Base-by-base conservation (phyloP, 1,140 invertebrate species). In the Augochlora pura region DNA sequence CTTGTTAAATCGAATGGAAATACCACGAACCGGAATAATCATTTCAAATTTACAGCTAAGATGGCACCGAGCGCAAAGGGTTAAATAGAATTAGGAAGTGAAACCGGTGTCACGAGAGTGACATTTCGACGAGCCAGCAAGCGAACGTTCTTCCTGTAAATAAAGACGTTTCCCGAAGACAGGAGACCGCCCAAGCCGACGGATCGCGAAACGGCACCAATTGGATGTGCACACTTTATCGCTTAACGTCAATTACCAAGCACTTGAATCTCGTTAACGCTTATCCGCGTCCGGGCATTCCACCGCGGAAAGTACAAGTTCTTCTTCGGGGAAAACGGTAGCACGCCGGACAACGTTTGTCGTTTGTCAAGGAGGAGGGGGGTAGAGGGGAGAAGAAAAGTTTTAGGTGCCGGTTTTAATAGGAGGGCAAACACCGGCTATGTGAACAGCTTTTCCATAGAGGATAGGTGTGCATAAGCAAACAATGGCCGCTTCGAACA, bases 241-340 rank as follows among this genome's bases (percentile, higher is more conserved):
- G 18, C 1, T 69, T 49, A 69, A 76, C 52, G 16, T 32, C n/a
- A 54, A 76, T 75, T 75, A 75, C 21, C 65, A 10, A 16, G 7
- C 74, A 76, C 65, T 76, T 76, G 32, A 62, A 68, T 76, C 54
- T 49, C 4, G 65, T 76, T 69, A 54, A 71, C 68, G 23, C 39
- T n/a, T n/a, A n/a, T 2, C 49, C 14, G 14, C 10, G 4, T 1
- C 42, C 14, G 10, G n/a, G 4, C 12, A 27, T 77, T 60, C 25
- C 23, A 14, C 12, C 52, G 27, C 23, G 63, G 49, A 72, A 65
- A 23, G 10, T 32, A 25, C 32, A 21, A 25, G 18, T 25, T 9
- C 54, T 25, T 9, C 54, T 79, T 79, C 77, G 77, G 39, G 54
- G 77, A 74, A 78, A 79, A 79, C 77, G 77, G 77, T 79, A 79